These are phyloP conservation scores for Diarsia mendica DNA, from an alignment of 2,888 invertebrate species.

Conservation along the genomic window DNA sequence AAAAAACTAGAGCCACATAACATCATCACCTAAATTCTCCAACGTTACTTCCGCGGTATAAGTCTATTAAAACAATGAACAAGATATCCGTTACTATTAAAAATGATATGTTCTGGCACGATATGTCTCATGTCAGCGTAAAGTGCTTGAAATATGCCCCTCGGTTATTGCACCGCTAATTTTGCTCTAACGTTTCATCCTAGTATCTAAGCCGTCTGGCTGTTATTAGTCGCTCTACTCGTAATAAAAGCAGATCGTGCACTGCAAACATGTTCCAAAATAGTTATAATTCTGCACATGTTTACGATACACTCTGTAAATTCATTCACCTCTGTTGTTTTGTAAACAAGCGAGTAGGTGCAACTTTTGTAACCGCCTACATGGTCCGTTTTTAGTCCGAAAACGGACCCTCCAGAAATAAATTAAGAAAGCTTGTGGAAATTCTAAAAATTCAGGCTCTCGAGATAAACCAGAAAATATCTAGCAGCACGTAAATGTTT, in stretches of 20 bases:
- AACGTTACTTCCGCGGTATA: slow-evolving; percentile 73
- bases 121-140: slow-evolving; percentile 72
- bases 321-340: slow-evolving; percentile 63
- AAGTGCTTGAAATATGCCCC: slow-evolving; percentile 79
- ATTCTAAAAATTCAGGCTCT: not conserved
- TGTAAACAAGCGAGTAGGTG: slow-evolving; percentile 51
- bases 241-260: slow-evolving; percentile 72
- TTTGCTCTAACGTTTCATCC: slow-evolving; percentile 76
- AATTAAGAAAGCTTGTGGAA: not conserved
- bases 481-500: slow-evolving; percentile 34
- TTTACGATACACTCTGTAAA: slow-evolving; percentile 56
- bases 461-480: slow-evolving; percentile 26
- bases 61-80: slow-evolving; percentile 74
- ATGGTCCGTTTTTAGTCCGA: slow-evolving; percentile 23
- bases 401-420: slow-evolving; percentile 13
- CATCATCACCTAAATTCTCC: slow-evolving; percentile 68
- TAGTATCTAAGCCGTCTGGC: slow-evolving; percentile 73
- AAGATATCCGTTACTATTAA: slow-evolving; percentile 73
- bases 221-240: slow-evolving; percentile 63
- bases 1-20: slow-evolving; percentile 20
- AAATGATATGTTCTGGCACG: slow-evolving; percentile 69
- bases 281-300: slow-evolving; percentile 61
- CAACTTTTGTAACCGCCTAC: slow-evolving; percentile 16
- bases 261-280: slow-evolving; percentile 66
- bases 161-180: slow-evolving; percentile 82